Evolutionary conservation across 2,113 vertebrate genomes (phyloP).

Genomic region (Cnemophilus loriae): DNA sequence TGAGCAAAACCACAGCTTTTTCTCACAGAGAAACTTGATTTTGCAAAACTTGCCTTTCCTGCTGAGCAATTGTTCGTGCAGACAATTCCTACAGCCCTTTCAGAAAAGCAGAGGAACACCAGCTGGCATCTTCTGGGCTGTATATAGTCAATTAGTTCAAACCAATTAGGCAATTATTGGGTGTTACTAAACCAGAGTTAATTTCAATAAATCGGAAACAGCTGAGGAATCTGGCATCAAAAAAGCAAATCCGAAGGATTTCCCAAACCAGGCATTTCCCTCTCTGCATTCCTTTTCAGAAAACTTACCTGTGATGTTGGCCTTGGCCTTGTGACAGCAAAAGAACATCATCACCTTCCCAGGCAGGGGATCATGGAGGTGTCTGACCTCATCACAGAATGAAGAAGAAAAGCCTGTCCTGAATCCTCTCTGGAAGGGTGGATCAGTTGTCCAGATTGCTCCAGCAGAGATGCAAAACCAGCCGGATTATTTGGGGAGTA

Average conservation of each 20-base stretch:
- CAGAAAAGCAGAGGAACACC: not conserved
- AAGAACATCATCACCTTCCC: slow-evolving; percentile 25
- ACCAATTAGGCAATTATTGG: slow-evolving; percentile 1
- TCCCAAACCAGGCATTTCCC: not conserved
- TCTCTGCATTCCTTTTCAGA: not conserved
- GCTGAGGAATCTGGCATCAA: not conserved
- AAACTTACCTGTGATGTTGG: slow-evolving; percentile 28
- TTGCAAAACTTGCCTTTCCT: slow-evolving; percentile 7
- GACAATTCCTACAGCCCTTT: slow-evolving; percentile 20
- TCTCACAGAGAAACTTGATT: not conserved
- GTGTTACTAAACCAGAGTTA: not conserved
- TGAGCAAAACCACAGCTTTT: slow-evolving; percentile 18
- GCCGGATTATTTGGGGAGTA: not conserved
- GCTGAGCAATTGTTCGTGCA: slow-evolving; percentile 47
- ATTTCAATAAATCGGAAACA: not conserved
- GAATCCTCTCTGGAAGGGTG: not conserved
- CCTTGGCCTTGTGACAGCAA: slow-evolving; percentile 40
- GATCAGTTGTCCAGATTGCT: not conserved
- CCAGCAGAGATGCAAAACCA: not conserved
- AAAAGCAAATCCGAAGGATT: not conserved
- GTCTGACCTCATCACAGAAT: slow-evolving; percentile 22
- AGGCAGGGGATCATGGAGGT: not conserved
- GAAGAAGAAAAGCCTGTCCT: not conserved
- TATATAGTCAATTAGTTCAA: not conserved
- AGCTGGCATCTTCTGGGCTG: slow-evolving; percentile 22